Percentiles rank a stretch among this genome's conserved stretches.
phyloP scores from a whole-genome alignment of 2,888 invertebrate genomes.

The Drosophila leonis region DNA sequence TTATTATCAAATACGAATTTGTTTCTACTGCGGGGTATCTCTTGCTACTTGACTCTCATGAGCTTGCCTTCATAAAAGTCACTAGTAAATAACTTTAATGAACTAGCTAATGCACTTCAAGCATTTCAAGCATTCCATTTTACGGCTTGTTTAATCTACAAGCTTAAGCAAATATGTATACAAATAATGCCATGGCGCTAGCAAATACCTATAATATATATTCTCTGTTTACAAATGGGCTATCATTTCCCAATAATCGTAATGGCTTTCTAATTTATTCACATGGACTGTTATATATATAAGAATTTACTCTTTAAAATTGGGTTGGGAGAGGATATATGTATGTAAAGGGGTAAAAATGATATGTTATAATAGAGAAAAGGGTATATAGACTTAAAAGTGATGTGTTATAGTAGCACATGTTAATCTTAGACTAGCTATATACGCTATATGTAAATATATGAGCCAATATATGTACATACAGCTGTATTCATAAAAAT shows the following conservation, averaged over 20 bases:
- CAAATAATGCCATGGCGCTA: neutral
- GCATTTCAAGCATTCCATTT: constrained; percentile 1
- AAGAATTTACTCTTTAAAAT: neutral
- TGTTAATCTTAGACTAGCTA: neutral
- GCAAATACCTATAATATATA: neutral
- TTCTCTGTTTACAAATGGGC: constrained; percentile 3
- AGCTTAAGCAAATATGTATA: constrained; percentile 1
- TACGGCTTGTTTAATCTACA: constrained; percentile 15
- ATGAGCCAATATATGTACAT: too few species aligned
- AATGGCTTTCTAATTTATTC: neutral
- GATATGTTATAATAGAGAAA: neutral
- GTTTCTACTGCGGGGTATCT: neutral
- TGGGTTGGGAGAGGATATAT: neutral
- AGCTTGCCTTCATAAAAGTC: neutral
- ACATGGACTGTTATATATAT: neutral
- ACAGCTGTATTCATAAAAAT: too few species aligned
- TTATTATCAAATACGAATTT: neutral
- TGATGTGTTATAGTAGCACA: neutral
- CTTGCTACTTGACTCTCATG: neutral
- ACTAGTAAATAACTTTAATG: constrained; percentile 11
- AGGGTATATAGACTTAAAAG: neutral
- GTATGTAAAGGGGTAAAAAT: neutral
- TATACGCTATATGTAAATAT: too few species aligned
- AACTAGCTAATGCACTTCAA: constrained; percentile 3
- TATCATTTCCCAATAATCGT: neutral